Percentiles rank a stretch among this genome's conserved stretches.
These are phyloP conservation scores for Melikaiella ostensackeni DNA, from an alignment of 2,888 invertebrate genomes.

Conservation along the genomic window DNA sequence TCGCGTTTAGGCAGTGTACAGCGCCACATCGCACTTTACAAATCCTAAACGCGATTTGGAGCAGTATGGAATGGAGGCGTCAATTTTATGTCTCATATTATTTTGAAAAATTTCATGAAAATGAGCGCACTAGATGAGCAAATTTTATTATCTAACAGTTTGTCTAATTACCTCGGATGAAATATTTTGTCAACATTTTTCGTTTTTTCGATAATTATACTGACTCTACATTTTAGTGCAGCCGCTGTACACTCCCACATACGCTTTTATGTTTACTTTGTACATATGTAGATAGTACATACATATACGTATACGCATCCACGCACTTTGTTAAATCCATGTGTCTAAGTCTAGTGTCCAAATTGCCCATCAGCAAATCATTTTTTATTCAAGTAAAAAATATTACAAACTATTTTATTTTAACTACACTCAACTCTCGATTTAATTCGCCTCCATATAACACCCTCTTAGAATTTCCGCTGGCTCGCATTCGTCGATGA, in stretches of 20 bases:
- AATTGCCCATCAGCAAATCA: slow-evolving; percentile 29
- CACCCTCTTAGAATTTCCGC: no score
- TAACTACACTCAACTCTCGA: no score
- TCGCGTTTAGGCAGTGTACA: no score
- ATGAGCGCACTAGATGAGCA: not conserved
- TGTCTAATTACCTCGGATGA: not conserved
- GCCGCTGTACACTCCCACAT: slow-evolving; percentile 59
- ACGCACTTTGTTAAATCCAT: slow-evolving; percentile 60
- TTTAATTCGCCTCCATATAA: no score
- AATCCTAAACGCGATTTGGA: no score
- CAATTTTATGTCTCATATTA: not conserved
- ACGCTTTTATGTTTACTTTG: slow-evolving; percentile 69
- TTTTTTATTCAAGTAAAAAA: not conserved
- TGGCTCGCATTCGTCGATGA: no score
- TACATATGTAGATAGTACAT: slow-evolving; percentile 74
- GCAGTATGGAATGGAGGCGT: no score
- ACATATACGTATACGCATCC: slow-evolving; percentile 58
- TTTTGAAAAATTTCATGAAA: not conserved
- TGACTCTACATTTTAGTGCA: slow-evolving; percentile 43
- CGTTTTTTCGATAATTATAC: not conserved
- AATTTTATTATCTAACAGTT: not conserved
- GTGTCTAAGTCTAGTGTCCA: slow-evolving; percentile 11
- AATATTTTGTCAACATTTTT: slow-evolving; percentile 2
- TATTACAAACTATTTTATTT: no score
- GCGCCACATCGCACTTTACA: no score